Evolutionary conservation across 92 coral and sea anemone genomes (phyloP), one percentile per base, ranked within the genome.

Genomic region (Nematostella vectensis): DNA sequence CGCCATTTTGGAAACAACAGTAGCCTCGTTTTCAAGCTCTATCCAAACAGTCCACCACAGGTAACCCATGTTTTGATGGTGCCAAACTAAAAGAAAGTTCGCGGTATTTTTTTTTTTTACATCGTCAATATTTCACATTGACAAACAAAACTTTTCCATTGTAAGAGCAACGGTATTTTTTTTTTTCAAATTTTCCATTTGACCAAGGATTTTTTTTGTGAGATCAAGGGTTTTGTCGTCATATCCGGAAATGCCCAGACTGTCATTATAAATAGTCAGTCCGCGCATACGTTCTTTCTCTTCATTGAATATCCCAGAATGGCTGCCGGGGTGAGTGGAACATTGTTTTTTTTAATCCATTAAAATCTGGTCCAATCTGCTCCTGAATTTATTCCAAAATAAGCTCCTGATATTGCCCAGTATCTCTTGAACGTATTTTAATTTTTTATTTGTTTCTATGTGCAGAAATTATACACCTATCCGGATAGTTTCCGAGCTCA

Each of bases 401-500:
- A 61, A 16, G 11, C 19, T 18, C 16, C 16, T 24, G 44, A 47
- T 48, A 27, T n/a, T 27, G 49, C 49, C 12, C 17, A 12, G 0
- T 1, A 61, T 3, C 20, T 48, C 19, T 27, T 18, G n/a, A n/a
- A n/a, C n/a, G n/a, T n/a, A n/a, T n/a, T n/a, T n/a, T n/a, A n/a
- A n/a, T 15, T 25, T 6, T 25, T 28, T 57, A 67, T 65, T 54
- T 51, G 18, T 45, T 33, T n/a, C 33, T 61, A 42, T 54, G 38
- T 26, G 36, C 62, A 89, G 98, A 78, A 79, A 57, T 86, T 91
- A 81, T 91, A 91, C 88, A 91, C 98, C 26, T 91, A 91, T 51
- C 95, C 89, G 50, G 98, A 91, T 29, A 85, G 83, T 73, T 91
- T 91, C 73, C 82, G 98, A 66, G 95, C 98, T 27, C 76, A 77